Evolutionary conservation across 2,888 invertebrate genomes (phyloP).

Genomic region (Griposia aprilina): DNA sequence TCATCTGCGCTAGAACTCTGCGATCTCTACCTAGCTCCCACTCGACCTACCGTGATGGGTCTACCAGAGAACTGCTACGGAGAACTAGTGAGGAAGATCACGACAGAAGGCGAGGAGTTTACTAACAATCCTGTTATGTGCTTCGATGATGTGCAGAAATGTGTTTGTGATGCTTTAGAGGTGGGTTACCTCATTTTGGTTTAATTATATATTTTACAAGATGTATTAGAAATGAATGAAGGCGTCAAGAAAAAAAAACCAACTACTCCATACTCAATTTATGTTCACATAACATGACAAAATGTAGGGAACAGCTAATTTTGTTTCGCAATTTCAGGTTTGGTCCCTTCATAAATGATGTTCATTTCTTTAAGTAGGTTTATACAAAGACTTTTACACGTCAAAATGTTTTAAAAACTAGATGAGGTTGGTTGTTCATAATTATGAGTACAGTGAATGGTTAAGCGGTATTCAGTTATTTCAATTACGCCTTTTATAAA

Average conservation of each 20-base stretch:
- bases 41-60: slow-evolving; percentile 79
- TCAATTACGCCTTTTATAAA: background rate
- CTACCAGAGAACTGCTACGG: slow-evolving; percentile 82
- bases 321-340: background rate
- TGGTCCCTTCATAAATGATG: too few relatives aligned
- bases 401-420: too few relatives aligned
- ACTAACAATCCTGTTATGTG: slow-evolving; percentile 91
- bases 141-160: slow-evolving; percentile 96
- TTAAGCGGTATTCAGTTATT: too few relatives aligned
- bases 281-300: background rate
- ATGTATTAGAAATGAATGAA: background rate
- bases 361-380: background rate
- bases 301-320: too few relatives aligned
- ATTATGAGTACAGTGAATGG: too few relatives aligned
- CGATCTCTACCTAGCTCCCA: slow-evolving; percentile 83
- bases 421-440: too few relatives aligned
- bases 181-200: slow-evolving; percentile 73
- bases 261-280: background rate
- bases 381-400: too few relatives aligned
- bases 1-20: slow-evolving; percentile 86
- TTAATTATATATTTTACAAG: too few relatives aligned
- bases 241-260: background rate
- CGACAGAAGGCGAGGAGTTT: slow-evolving; percentile 86
- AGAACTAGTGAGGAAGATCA: slow-evolving; percentile 85
- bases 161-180: slow-evolving; percentile 91